phyloP scores from a whole-genome alignment of 2,888 invertebrate genomes.

The Pseudoips prasinana region DNA sequence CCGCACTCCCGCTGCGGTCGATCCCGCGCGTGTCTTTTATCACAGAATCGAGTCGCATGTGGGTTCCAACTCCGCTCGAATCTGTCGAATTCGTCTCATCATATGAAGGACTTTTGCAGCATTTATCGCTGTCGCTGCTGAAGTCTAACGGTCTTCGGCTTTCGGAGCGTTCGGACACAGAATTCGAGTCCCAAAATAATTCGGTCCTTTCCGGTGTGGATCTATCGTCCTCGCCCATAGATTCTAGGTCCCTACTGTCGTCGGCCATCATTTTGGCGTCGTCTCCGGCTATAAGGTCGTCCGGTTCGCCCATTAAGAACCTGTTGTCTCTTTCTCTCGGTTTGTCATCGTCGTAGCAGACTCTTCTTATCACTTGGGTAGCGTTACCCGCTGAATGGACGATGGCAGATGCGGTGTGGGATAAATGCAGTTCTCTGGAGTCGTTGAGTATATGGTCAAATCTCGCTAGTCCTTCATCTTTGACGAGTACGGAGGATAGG shows the following conservation, averaged over 20 bases:
- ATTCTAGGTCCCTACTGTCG: slow-evolving; percentile 59
- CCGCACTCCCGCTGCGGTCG: slow-evolving; percentile 53
- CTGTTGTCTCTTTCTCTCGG: slow-evolving; percentile 40
- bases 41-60: slow-evolving; percentile 70
- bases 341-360: slow-evolving; percentile 59
- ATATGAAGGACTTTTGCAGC: slow-evolving; percentile 72
- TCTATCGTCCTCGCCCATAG: slow-evolving; percentile 57
- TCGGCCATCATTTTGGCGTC: slow-evolving; percentile 62
- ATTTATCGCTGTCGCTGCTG: slow-evolving; percentile 75
- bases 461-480: slow-evolving; percentile 59
- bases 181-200: slow-evolving; percentile 73
- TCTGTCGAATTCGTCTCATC: slow-evolving; percentile 72
- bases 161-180: slow-evolving; percentile 62
- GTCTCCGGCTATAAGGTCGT: slow-evolving; percentile 52
- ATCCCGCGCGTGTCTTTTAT: slow-evolving; percentile 67
- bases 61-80: slow-evolving; percentile 61
- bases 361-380: slow-evolving; percentile 70
- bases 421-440: slow-evolving; percentile 57
- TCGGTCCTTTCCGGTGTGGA: slow-evolving; percentile 68
- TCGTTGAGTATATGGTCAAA: slow-evolving; percentile 63
- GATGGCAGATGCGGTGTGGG: slow-evolving; percentile 63
- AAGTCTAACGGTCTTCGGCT: slow-evolving; percentile 59
- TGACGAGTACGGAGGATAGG: slow-evolving; percentile 58
- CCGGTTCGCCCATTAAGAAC: slow-evolving; percentile 57
- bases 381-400: slow-evolving; percentile 64